A percentile compares a stretch with the other conserved stretches of the same genome.
These are phyloP conservation scores for Serinus canaria DNA, from an alignment of 2,113 vertebrate genomes.

Conservation along the genomic window DNA sequence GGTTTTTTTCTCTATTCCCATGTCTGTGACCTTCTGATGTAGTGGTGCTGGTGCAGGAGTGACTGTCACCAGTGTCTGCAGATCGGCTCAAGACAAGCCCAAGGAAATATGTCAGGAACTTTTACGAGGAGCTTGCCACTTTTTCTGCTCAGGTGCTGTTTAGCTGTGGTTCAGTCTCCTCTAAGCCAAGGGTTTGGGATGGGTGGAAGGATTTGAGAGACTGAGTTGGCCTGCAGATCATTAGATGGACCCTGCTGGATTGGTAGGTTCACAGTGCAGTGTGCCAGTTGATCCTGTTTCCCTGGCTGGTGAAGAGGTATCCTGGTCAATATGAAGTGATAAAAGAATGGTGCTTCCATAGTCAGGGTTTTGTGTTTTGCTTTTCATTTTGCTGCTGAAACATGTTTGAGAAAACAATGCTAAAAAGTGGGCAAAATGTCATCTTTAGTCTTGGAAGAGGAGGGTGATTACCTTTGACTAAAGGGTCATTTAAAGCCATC, in stretches of 20 bases:
- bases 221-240: neutral
- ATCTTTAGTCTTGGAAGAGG: neutral
- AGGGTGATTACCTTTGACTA: neutral
- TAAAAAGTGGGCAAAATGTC: neutral
- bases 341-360: neutral
- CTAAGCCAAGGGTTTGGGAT: rapidly evolving
- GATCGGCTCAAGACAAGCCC: neutral
- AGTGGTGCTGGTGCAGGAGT: neutral
- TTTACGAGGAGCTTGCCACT: neutral
- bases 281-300: neutral
- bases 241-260: neutral
- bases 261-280: neutral
- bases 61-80: neutral
- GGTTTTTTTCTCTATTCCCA: neutral
- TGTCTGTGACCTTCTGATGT: neutral
- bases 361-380: neutral
- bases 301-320: neutral
- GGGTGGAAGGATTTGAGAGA: neutral
- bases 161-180: neutral
- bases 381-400: neutral
- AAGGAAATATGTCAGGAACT: neutral
- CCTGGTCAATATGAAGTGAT: neutral
- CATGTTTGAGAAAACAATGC: neutral
- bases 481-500: neutral
- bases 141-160: neutral